Evolutionary conservation across 2,888 invertebrate species (phyloP).

Genomic region (Eupithecia insigniata): DNA sequence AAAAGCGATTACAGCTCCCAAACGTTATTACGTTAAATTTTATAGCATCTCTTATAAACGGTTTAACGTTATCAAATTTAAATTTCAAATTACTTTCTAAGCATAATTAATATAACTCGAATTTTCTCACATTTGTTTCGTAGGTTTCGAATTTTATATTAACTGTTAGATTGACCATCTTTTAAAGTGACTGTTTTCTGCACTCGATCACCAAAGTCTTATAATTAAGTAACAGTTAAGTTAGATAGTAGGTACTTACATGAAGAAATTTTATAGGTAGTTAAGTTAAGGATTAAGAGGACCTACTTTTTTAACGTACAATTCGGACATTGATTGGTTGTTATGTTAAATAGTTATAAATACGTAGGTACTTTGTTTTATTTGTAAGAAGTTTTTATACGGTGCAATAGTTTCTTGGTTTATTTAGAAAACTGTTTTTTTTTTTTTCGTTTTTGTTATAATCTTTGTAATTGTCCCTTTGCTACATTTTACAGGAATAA

Average conservation of each 20-base stretch:
- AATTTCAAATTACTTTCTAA: slow-evolving; percentile 29
- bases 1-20: slow-evolving; percentile 23
- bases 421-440: not conserved
- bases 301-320: too few species aligned
- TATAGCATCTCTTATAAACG: slow-evolving; percentile 24
- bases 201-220: not conserved
- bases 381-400: too few species aligned
- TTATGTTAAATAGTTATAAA: too few species aligned
- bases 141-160: slow-evolving; percentile 11
- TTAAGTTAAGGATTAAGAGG: too few species aligned
- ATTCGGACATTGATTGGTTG: too few species aligned
- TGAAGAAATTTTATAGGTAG: too few species aligned
- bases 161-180: slow-evolving; percentile 20
- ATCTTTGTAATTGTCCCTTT: not conserved
- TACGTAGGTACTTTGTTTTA: too few species aligned
- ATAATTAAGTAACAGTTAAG: not conserved
- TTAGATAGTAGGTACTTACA: not conserved
- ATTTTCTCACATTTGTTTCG: slow-evolving; percentile 24
- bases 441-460: not conserved
- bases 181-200: slow-evolving; percentile 23
- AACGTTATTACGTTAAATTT: slow-evolving; percentile 33
- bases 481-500: not conserved
- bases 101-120: slow-evolving; percentile 15
- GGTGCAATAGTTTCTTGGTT: too few species aligned
- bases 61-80: slow-evolving; percentile 31